Evolutionary conservation across 1,140 invertebrate species (phyloP), one percentile per base, ranked within the genome.

Genomic region (Polyergus mexicanus): DNA sequence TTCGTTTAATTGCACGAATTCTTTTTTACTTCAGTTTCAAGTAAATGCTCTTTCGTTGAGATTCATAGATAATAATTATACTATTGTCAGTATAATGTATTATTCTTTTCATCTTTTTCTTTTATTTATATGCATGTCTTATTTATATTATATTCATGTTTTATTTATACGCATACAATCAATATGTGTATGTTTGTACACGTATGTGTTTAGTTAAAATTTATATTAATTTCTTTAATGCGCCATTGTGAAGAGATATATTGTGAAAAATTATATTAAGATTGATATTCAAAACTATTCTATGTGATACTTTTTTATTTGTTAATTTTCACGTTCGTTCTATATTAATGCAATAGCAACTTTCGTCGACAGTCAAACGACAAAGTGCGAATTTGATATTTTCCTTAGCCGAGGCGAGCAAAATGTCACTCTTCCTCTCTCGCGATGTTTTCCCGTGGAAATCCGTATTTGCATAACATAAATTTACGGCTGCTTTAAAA

Each of bases 401-500:
- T 35, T 28, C 11, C 65, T 66, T 44, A 4, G 2, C 16, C 38
- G 5, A 16, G 22, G n/a, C n/a, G 13, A 65, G 54, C 35, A n/a
- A 38, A 80, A 74, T 81, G 83, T 89, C 84, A 44, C 72, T 72
- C 44, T 72, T 62, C 38, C 56, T 25, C 63, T 63, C 62, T 81
- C 56, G 78, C 41, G 69, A 72, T 86, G 65, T 74, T 83, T 83
- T 71, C 56, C 47, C 41, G 75, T 74, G 16, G 60, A 74, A 81
- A 84, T 78, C 77, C 74, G 85, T 81, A 89, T 89, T 89, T 89
- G 87, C 88, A 89, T 89, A 86, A 89, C 88, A 89, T 89, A 89
- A 89, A 89, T 78, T 86, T 89, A 89, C 77, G 84, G 47, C 66
- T 60, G 65, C 72, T 76, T 72, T 75, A 47, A 60, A 41, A 44